These are phyloP conservation scores for Ypsolopha scabrella DNA, from an alignment of 2,888 invertebrate genomes.

Conservation along the genomic window DNA sequence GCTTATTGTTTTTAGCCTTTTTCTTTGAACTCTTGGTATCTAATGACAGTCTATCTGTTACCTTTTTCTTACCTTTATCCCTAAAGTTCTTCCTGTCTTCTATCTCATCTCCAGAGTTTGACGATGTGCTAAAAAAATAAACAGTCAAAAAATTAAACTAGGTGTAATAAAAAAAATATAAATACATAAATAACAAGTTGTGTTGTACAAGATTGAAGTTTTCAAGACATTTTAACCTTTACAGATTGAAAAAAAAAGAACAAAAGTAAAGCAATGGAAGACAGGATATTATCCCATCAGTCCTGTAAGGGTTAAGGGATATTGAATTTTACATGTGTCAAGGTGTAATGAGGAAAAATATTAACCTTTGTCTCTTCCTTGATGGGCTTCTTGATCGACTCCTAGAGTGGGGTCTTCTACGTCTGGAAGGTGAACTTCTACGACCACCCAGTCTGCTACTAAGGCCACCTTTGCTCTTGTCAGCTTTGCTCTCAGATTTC, in stretches of 20 bases:
- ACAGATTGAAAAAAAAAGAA: too few species aligned
- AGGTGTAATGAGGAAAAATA: slow-evolving; percentile 1
- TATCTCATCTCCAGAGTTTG: slow-evolving; percentile 65
- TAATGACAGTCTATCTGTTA: slow-evolving; percentile 69
- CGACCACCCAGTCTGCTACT: slow-evolving; percentile 28
- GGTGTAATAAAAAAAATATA: slow-evolving; percentile 10
- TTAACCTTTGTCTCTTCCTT: slow-evolving; percentile 60
- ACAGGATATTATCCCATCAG: too few species aligned
- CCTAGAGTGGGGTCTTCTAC: slow-evolving; percentile 41
- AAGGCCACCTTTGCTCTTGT: slow-evolving; percentile 31
- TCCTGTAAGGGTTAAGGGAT: too few species aligned
- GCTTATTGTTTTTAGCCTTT: slow-evolving; percentile 61
- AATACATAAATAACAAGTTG: too few species aligned
- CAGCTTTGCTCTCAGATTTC: slow-evolving; percentile 48
- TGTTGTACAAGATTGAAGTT: neutral
- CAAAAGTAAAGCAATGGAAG: too few species aligned
- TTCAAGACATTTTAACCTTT: neutral
- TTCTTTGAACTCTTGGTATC: slow-evolving; percentile 54
- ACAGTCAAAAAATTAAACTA: too few species aligned
- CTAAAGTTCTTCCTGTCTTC: slow-evolving; percentile 57
- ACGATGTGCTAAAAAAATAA: slow-evolving; percentile 44
- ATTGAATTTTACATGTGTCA: neutral
- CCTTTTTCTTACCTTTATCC: slow-evolving; percentile 57
- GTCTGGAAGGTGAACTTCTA: slow-evolving; percentile 44
- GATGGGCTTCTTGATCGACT: slow-evolving; percentile 60